Percentiles rank a stretch among this genome's conserved stretches.
phyloP scores from a whole-genome alignment of 2,888 invertebrate species.

The Macrosoma leucophasiata region DNA sequence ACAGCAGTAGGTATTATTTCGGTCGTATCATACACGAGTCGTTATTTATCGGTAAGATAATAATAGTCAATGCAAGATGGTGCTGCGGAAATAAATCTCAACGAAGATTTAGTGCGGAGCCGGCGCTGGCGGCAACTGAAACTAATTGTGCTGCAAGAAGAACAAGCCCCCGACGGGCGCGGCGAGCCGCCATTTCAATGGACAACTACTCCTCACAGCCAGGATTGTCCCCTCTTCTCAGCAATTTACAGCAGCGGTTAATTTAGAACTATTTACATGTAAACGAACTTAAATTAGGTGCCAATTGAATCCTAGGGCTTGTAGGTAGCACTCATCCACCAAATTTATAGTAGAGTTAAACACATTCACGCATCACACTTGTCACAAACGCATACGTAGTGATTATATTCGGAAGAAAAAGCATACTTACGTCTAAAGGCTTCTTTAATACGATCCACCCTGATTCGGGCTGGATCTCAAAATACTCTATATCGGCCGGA shows the following conservation, averaged over 20 bases:
- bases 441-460: conserved; percentile 98
- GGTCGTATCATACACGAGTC: conserved; percentile 70
- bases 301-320: conserved; percentile 75
- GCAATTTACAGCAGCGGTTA: conserved; percentile 72
- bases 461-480: conserved; percentile 96
- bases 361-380: conserved; percentile 66
- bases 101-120: conserved; percentile 70
- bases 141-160: conserved; percentile 83
- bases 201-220: conserved; percentile 74
- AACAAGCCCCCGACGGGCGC: conserved; percentile 73
- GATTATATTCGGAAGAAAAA: conserved; percentile 27
- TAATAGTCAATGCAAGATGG: conserved; percentile 75
- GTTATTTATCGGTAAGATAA: conserved; percentile 65
- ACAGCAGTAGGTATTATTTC: conserved; percentile 70
- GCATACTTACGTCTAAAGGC: conserved; percentile 95
- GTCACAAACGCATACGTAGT: conserved; percentile 44
- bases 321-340: conserved; percentile 76
- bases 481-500: conserved; percentile 93
- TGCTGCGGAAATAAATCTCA: conserved; percentile 75
- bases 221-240: conserved; percentile 68
- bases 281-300: conserved; percentile 68
- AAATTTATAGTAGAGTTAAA: conserved; percentile 69
- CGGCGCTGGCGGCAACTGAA: conserved; percentile 79
- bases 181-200: conserved; percentile 35
- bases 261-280: conserved; percentile 75